phyloP scores from a whole-genome alignment of 1,140 invertebrate genomes.

The Ceratina australensis region DNA sequence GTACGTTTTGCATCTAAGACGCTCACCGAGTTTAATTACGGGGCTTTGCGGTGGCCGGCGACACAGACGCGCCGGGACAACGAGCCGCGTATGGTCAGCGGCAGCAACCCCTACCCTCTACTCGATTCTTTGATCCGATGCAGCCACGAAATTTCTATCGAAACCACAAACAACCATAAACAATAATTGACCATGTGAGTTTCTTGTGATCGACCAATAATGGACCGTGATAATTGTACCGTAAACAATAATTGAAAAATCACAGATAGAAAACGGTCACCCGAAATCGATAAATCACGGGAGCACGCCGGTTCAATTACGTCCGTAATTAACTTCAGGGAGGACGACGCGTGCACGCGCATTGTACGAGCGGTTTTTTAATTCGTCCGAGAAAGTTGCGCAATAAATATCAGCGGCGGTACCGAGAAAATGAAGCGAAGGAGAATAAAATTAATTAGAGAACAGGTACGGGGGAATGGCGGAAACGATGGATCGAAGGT shows the following conservation, averaged over 20 bases:
- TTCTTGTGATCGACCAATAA: too few relatives aligned
- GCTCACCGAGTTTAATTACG: constrained; percentile 72
- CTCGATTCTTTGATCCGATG: constrained; percentile 4
- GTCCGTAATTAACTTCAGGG: too few relatives aligned
- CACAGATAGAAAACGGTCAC: too few relatives aligned
- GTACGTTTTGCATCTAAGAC: constrained; percentile 73
- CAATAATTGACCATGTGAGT: too few relatives aligned
- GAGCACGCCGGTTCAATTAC: too few relatives aligned
- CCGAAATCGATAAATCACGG: too few relatives aligned
- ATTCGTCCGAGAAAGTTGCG: neutral
- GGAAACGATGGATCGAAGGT: constrained; percentile 24
- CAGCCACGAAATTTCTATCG: neutral
- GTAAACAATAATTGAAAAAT: too few relatives aligned
- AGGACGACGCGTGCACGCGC: too few relatives aligned
- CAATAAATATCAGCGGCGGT: neutral
- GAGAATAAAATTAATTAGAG: neutral
- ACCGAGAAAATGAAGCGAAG: neutral
- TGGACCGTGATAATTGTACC: too few relatives aligned
- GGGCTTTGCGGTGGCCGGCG: constrained; percentile 64
- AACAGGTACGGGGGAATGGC: constrained; percentile 1
- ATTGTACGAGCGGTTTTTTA: neutral
- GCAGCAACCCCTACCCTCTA: neutral
- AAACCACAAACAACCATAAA: too few relatives aligned
- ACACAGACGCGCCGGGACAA: constrained; percentile 38
- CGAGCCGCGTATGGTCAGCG: constrained; percentile 32